Evolutionary conservation across 2,797 vertebrate genomes (phyloP).

Genomic region (Apogon talboti): DNA sequence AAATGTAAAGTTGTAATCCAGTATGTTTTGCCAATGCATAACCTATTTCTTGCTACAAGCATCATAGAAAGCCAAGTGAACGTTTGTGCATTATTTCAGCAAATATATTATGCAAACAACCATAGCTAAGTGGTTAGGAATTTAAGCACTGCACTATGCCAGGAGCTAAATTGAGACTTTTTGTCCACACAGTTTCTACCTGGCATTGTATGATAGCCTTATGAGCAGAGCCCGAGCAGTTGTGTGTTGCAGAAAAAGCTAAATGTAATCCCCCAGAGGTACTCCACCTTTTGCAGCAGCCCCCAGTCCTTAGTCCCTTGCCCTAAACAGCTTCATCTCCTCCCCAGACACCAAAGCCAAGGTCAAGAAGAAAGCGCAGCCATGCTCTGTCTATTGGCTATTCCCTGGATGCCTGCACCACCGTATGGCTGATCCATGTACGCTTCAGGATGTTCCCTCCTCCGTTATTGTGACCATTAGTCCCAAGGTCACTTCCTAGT

Average conservation of each 20-base stretch:
- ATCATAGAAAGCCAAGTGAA: constrained; percentile 67
- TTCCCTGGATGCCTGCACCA: constrained; percentile 73
- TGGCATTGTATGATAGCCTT: constrained; percentile 35
- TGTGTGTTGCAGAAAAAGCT: constrained; percentile 35
- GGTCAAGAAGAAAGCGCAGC: constrained; percentile 79
- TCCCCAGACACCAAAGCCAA: constrained; percentile 74
- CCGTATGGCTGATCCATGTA: constrained; percentile 49
- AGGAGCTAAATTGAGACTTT: constrained; percentile 56
- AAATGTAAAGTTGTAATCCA: constrained; percentile 74
- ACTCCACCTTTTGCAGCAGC: constrained; percentile 50
- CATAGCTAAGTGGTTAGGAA: constrained; percentile 68
- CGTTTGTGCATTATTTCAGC: constrained; percentile 70
- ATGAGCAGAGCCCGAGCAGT: constrained; percentile 36
- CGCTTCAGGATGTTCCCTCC: constrained; percentile 73
- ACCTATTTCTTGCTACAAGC: constrained; percentile 63
- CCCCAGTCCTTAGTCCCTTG: constrained; percentile 58
- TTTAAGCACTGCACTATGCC: constrained; percentile 39
- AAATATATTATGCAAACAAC: constrained; percentile 73
- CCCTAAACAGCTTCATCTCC: constrained; percentile 64
- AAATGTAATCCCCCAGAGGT: constrained; percentile 47
- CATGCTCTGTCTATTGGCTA: constrained; percentile 69
- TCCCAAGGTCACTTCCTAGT: constrained; percentile 82
- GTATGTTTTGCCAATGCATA: constrained; percentile 59
- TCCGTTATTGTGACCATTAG: constrained; percentile 75
- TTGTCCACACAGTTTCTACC: constrained; percentile 38